Evolutionary conservation across 2,113 vertebrate species (phyloP).

Genomic region (Thamnophis sirtalis): DNA sequence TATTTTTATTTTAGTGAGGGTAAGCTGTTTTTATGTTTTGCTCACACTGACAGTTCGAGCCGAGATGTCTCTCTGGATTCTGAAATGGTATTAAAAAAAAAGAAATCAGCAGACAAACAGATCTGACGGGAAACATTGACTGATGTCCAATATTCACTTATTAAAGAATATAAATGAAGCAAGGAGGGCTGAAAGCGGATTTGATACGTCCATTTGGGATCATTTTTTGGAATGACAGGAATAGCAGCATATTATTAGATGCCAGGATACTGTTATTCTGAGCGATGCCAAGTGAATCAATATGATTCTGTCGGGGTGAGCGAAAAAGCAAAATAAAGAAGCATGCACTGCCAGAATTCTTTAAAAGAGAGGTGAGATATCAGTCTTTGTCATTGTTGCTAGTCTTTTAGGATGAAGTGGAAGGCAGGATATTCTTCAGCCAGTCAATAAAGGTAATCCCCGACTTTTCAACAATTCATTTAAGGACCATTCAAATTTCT

Average conservation of each 20-base stretch:
- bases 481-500: no score
- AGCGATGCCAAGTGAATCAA: conserved; percentile 48
- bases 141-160: conserved; percentile 50
- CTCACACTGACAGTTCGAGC: conserved; percentile 50
- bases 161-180: conserved; percentile 63
- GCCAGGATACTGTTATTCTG: conserved; percentile 42
- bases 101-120: conserved; percentile 40
- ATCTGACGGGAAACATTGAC: conserved; percentile 52
- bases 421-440: not conserved
- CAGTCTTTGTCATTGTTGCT: not conserved
- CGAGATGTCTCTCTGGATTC: conserved; percentile 62
- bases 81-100: conserved; percentile 33
- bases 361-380: not conserved
- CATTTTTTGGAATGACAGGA: conserved; percentile 47
- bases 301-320: conserved; percentile 14
- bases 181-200: conserved; percentile 41
- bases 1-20: conserved; percentile 34
- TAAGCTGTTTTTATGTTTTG: conserved; percentile 30
- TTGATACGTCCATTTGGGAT: conserved; percentile 42
- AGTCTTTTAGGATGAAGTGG: not conserved
- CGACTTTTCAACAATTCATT: no score
- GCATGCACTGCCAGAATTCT: conserved; percentile 10
- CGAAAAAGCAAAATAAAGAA: conserved; percentile 30
- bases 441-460: not conserved
- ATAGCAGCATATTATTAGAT: conserved; percentile 43